Base-by-base conservation (phyloP, 2,888 invertebrate species). In the Hypsopygia costalis region DNA sequence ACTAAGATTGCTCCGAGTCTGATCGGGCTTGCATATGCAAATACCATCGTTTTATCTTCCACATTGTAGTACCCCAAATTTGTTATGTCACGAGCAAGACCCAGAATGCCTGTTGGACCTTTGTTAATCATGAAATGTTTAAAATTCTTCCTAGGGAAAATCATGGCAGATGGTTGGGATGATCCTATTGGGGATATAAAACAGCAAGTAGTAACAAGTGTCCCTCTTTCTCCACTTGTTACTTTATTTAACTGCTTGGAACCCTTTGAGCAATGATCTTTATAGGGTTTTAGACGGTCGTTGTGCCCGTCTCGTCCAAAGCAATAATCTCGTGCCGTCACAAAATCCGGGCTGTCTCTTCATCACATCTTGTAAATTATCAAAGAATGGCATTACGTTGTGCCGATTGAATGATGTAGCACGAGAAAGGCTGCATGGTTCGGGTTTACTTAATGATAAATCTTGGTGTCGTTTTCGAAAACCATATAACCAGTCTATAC, bases 11-110 rank as follows among this genome's bases (percentile, higher is more conserved):
- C 47, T 0, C 55, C 57, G 6, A 58, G 25, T 0, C 50, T 58
- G 0, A 56, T 49, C 1, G 55, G 58, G 27, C 55, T 57, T 8
- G 55, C 54, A 37, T 56, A 56, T 1, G 58, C 55, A n/a, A n/a
- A n/a, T n/a, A n/a, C n/a, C n/a, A n/a, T n/a, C n/a, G n/a, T n/a
- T n/a, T n/a, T n/a, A n/a, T n/a, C n/a, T n/a, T n/a, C n/a, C n/a
- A n/a, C n/a, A n/a, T n/a, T n/a, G n/a, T n/a, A n/a, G n/a, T n/a
- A n/a, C n/a, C n/a, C n/a, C n/a, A n/a, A n/a, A n/a, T n/a, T n/a
- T n/a, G n/a, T n/a, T n/a, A n/a, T n/a, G n/a, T n/a, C n/a, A n/a
- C n/a, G n/a, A n/a, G n/a, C n/a, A n/a, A n/a, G n/a, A n/a, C n/a
- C n/a, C n/a, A n/a, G n/a, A n/a, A n/a, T n/a, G n/a, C n/a, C n/a